Base-by-base conservation (phyloP, 2,113 vertebrate species). In the Macquaria australasica region DNA sequence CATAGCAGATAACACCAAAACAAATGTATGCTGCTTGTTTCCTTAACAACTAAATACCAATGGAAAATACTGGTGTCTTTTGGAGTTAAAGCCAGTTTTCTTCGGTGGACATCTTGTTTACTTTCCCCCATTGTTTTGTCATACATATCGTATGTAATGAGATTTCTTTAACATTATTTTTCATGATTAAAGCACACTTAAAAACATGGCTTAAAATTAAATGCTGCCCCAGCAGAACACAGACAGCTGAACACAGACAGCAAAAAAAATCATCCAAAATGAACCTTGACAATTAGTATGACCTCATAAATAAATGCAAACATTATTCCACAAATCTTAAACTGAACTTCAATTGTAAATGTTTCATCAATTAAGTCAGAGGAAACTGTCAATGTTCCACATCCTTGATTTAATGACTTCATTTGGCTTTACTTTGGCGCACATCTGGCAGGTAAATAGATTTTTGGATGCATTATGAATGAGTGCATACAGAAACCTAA, bases 361-460 rank as follows among this genome's bases (percentile, higher is more conserved):
- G 25, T 71, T 86, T 81, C 3, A 62, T 53, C 8, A n/a, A 14
- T 66, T 41, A 53, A 60, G 41, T 71, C 82, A 66, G 62, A 28
- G 28, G 23, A 20, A 60, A 64, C 20, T n/a, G 34, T 69, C 53
- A 28, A 1, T 20, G 51, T 15, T 23, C 51, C 41, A 28, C 55
- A 31, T 48, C 45, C 45, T 34, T 43, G 16, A 73, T 34, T 78
- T n/a, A 50, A 70, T 67, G 51, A 66, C 71, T 39, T 68, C 5
- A 69, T 74, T 50, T 80, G 85, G 73, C 56, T 28, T 4, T 4
- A 45, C 18, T 50, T 5, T 6, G 6, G 8, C 0, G 37, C 56
- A 83, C 77, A 86, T 86, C 81, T 87, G 85, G 82, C 58, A 73
- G 48, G 68, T 68, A 34, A 72, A 80, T 6, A 3, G 50, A 31